These are phyloP conservation scores for Plotosus lineatus DNA, from an alignment of 2,113 vertebrate genomes.

Conservation along the genomic window DNA sequence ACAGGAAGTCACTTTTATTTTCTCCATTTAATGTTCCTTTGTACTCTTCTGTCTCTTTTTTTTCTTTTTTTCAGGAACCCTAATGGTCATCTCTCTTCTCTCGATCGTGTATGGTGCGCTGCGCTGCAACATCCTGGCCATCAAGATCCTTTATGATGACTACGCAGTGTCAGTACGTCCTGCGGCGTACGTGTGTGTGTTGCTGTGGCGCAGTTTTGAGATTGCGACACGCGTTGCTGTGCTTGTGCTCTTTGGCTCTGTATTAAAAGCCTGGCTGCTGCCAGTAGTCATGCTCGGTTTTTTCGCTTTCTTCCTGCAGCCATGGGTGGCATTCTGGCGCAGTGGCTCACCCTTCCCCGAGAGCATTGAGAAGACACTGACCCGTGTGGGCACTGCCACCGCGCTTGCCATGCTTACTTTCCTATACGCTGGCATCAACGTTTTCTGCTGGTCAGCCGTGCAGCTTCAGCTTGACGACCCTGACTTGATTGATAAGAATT, in stretches of 20 bases:
- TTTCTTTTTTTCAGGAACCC: constrained; percentile 74
- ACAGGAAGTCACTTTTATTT: not conserved
- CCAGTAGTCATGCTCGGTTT: constrained; percentile 83
- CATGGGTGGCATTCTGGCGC: constrained; percentile 91
- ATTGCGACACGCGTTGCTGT: constrained; percentile 89
- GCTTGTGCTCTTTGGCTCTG: constrained; percentile 92
- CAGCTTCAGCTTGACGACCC: constrained; percentile 89
- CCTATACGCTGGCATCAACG: constrained; percentile 94
- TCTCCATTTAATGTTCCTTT: not conserved
- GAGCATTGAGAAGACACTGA: constrained; percentile 93
- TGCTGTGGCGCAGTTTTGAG: constrained; percentile 95
- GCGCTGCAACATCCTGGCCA: constrained; percentile 96
- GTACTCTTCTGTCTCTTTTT: not conserved
- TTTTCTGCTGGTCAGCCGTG: constrained; percentile 98
- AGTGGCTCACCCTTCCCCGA: constrained; percentile 90
- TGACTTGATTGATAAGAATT: constrained; percentile 92
- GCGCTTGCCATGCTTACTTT: constrained; percentile 91
- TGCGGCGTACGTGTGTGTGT: constrained; percentile 87
- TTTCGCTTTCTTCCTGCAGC: constrained; percentile 85
- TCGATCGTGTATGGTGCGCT: constrained; percentile 95
- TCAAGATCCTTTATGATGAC: constrained; percentile 96
- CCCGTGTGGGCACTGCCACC: constrained; percentile 85
- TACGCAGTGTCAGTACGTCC: constrained; percentile 87
- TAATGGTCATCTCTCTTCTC: constrained; percentile 91
- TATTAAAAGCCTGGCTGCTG: constrained; percentile 87